Percentiles rank a stretch among this genome's conserved stretches.
These are phyloP conservation scores for Heloderma charlesbogerti DNA, from an alignment of 2,113 vertebrate species.

Conservation along the genomic window DNA sequence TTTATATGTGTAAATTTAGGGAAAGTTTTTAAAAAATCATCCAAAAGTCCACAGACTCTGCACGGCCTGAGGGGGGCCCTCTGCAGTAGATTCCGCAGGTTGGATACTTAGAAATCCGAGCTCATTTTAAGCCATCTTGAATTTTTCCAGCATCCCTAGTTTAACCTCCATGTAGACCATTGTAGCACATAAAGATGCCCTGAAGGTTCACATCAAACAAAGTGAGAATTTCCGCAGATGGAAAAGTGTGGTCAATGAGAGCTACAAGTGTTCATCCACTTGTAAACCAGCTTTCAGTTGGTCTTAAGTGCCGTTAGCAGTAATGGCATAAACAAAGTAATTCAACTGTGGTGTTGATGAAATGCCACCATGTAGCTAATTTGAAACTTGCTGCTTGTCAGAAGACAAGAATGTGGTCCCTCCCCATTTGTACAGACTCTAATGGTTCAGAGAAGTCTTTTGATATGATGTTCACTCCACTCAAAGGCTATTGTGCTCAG, in stretches of 20 bases:
- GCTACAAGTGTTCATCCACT: background rate
- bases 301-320: background rate
- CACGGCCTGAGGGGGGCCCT: too few species aligned
- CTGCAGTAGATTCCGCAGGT: too few species aligned
- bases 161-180: background rate
- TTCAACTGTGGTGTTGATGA: background rate
- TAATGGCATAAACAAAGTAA: constrained; percentile 11
- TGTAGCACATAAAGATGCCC: background rate
- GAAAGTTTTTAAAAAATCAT: too few species aligned
- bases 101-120: too few species aligned
- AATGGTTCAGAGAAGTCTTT: background rate
- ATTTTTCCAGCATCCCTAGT: too few species aligned
- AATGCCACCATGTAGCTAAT: constrained; percentile 1
- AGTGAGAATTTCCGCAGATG: background rate
- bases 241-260: background rate
- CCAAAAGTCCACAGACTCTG: too few species aligned
- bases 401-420: background rate
- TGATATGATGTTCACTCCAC: fast-evolving
- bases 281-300: background rate
- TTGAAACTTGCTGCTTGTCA: background rate
- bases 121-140: too few species aligned
- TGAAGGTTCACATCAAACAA: background rate
- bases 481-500: background rate
- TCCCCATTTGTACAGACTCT: background rate
- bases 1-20: too few species aligned